These are phyloP conservation scores for Drosophila emarginata DNA, from an alignment of 2,888 invertebrate species.

Conservation along the genomic window DNA sequence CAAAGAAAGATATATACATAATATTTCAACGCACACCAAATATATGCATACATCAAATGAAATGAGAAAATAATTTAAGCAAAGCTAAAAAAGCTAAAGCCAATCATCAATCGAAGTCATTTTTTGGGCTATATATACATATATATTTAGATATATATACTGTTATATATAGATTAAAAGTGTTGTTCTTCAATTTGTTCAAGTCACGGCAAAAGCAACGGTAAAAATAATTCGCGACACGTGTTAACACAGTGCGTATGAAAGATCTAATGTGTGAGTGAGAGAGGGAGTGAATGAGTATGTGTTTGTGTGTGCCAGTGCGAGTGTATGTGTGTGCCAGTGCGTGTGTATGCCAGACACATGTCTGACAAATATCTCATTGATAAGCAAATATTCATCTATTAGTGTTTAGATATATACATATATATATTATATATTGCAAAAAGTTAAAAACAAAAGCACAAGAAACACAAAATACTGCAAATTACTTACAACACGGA, in stretches of 20 bases:
- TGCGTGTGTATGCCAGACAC: conserved; percentile 15
- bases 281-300: neutral
- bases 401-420: neutral
- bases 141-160: conserved; percentile 15
- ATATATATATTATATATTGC: conserved; percentile 1
- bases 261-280: conserved; percentile 33
- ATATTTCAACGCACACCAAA: conserved; percentile 3
- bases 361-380: conserved; percentile 22
- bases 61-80: neutral
- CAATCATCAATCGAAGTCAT: conserved; percentile 9
- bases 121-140: conserved; percentile 20
- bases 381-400: conserved; percentile 5
- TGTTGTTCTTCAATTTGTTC: conserved; percentile 30
- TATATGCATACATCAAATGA: neutral
- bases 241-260: conserved; percentile 74
- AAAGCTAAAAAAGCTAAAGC: neutral
- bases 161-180: conserved; percentile 13
- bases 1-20: neutral
- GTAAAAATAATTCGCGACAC: conserved; percentile 64
- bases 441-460: conserved; percentile 18
- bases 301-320: neutral
- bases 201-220: conserved; percentile 33
- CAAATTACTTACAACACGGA: neutral
- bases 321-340: conserved; percentile 21
- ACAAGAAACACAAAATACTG: neutral